Conservation (phyloP, 2,888 invertebrate genomes). For the Hesperia comma region DNA sequence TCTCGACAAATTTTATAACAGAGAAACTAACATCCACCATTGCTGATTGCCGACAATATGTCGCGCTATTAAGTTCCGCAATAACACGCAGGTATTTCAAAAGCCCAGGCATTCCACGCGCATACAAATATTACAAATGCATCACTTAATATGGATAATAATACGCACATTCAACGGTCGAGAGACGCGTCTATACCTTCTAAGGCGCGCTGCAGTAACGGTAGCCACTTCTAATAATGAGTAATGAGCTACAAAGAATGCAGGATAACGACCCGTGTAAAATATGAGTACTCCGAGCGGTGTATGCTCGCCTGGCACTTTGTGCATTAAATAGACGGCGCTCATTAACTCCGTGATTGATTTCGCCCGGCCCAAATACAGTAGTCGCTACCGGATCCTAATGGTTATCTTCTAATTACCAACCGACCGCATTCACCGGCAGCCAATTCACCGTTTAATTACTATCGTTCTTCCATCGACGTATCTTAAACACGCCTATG, state of each 20-base stretch:
- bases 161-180: constrained; percentile 17
- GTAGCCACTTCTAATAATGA: constrained; percentile 78
- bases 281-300: constrained; percentile 51
- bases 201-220: constrained; percentile 55
- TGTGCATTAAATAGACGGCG: constrained; percentile 57
- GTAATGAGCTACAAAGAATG: constrained; percentile 71
- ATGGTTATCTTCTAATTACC: constrained; percentile 34
- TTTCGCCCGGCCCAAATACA: constrained; percentile 67
- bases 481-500: constrained; percentile 6
- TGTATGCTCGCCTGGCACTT: constrained; percentile 50
- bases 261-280: constrained; percentile 62
- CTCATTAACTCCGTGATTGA: constrained; percentile 72
- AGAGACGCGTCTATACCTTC: constrained; percentile 46
- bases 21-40: constrained; percentile 22
- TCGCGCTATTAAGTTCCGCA: constrained; percentile 22
- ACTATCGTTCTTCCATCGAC: constrained; percentile 19
- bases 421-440: constrained; percentile 24
- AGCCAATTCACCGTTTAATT: constrained; percentile 27
- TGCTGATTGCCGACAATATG: constrained; percentile 21
- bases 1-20: neutral
- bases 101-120: constrained; percentile 12
- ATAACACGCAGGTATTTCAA: constrained; percentile 12
- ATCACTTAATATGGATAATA: constrained; percentile 29
- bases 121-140: constrained; percentile 11
- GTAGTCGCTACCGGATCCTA: constrained; percentile 58